phyloP scores from a whole-genome alignment of 2,113 vertebrate species.

The Telmatochromis sp. region DNA sequence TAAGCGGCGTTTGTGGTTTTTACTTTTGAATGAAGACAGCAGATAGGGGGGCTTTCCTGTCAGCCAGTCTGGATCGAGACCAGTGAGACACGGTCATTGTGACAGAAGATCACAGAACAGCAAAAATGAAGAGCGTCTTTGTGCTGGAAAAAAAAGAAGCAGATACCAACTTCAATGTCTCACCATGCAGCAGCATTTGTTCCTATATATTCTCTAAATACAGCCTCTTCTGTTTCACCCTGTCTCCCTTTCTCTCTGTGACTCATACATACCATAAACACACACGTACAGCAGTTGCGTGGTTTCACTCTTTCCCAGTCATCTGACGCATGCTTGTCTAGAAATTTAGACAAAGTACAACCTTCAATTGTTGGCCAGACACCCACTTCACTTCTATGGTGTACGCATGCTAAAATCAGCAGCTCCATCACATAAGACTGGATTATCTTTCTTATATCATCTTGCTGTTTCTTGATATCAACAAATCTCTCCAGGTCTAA shows the following conservation, averaged over 20 bases:
- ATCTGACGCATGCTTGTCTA: neutral
- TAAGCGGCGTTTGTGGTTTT: slow-evolving; percentile 46
- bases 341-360: slow-evolving; percentile 34
- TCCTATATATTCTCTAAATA: slow-evolving; percentile 32
- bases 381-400: slow-evolving; percentile 3
- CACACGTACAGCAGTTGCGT: slow-evolving; percentile 7
- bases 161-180: slow-evolving; percentile 42
- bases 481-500: neutral
- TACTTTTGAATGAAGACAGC: slow-evolving; percentile 36
- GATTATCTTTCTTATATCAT: slow-evolving; percentile 38
- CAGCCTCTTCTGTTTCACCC: slow-evolving; percentile 11
- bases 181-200: neutral
- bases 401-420: neutral
- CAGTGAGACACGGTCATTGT: slow-evolving; percentile 22
- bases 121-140: slow-evolving; percentile 58
- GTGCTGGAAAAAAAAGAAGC: slow-evolving; percentile 29
- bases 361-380: slow-evolving; percentile 11
- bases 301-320: slow-evolving; percentile 35
- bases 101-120: slow-evolving; percentile 31
- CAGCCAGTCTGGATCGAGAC: slow-evolving; percentile 18
- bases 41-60: slow-evolving; percentile 33
- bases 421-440: slow-evolving; percentile 19
- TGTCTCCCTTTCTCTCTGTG: slow-evolving; percentile 7
- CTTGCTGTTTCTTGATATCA: slow-evolving; percentile 1
- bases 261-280: slow-evolving; percentile 52